Evolutionary conservation across 2,797 vertebrate genomes (phyloP).

Genomic region (Hydrophis major): DNA sequence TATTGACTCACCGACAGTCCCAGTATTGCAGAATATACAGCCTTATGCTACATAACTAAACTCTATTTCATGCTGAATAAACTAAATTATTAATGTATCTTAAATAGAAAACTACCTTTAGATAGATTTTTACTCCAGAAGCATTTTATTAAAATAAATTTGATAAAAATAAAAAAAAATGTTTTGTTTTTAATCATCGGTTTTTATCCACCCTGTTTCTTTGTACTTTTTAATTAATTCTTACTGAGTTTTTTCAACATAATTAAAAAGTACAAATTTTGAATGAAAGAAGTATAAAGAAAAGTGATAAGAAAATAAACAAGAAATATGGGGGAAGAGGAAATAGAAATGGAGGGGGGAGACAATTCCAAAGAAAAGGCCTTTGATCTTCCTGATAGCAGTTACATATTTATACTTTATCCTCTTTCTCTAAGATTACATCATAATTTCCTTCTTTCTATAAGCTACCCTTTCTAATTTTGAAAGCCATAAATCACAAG

Average conservation of each 20-base stretch:
- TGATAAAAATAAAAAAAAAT: too few relatives aligned
- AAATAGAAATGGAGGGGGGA: background rate
- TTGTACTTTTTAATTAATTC: background rate
- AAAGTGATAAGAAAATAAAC: background rate
- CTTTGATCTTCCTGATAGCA: background rate
- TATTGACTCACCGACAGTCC: too few relatives aligned
- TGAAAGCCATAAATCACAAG: background rate
- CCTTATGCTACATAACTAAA: too few relatives aligned
- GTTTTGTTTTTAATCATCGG: too few relatives aligned
- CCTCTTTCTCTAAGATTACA: background rate
- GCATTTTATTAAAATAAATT: too few relatives aligned
- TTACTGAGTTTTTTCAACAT: background rate
- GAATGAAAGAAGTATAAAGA: background rate
- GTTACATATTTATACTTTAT: background rate
- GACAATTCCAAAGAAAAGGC: background rate
- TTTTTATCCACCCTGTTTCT: too few relatives aligned
- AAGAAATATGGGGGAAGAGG: background rate
- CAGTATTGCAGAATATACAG: too few relatives aligned
- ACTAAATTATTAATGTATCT: too few relatives aligned
- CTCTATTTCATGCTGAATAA: too few relatives aligned
- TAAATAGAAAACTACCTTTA: too few relatives aligned
- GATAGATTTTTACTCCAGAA: too few relatives aligned
- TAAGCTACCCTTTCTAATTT: background rate
- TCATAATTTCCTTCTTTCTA: background rate
- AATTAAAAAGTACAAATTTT: background rate